Conservation (phyloP, 2,888 invertebrate species). For the Cephus pygmeus region DNA sequence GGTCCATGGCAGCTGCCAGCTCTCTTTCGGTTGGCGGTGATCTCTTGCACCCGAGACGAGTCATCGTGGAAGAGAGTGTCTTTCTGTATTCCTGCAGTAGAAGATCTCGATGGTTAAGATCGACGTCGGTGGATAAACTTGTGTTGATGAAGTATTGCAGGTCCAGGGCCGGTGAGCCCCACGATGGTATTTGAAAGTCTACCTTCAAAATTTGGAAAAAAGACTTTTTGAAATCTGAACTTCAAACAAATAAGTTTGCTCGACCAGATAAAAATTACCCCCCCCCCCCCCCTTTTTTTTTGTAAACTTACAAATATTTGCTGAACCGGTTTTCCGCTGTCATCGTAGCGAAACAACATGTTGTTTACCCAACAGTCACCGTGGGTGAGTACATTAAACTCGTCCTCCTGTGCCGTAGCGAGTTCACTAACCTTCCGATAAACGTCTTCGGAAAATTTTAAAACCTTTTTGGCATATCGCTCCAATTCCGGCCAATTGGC, state of each 20-base stretch:
- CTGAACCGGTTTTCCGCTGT: background rate
- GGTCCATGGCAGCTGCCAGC: constrained; percentile 32
- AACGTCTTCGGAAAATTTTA: constrained; percentile 21
- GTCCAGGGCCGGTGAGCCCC: constrained; percentile 65
- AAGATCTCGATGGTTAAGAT: constrained; percentile 29
- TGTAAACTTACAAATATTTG: background rate
- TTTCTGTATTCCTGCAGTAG: constrained; percentile 47
- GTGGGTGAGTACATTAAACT: background rate
- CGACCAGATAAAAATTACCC: too few species aligned
- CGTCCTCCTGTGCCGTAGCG: background rate
- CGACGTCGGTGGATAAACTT: constrained; percentile 47
- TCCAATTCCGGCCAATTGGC: constrained; percentile 47
- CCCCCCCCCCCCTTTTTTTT: too few species aligned
- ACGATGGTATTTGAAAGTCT: constrained; percentile 66
- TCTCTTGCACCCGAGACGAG: constrained; percentile 45
- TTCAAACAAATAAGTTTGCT: too few species aligned
- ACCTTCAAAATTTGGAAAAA: constrained; percentile 51
- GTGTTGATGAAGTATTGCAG: constrained; percentile 66
- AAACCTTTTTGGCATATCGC: constrained; percentile 45
- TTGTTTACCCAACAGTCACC: background rate
- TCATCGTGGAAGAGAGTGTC: constrained; percentile 42
- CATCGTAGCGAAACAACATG: background rate
- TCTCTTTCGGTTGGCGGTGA: constrained; percentile 41
- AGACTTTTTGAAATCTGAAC: too few species aligned
- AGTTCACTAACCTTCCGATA: constrained; percentile 26